phyloP scores from a whole-genome alignment of 2,888 invertebrate species.

The Nephrotoma appendiculata region DNA sequence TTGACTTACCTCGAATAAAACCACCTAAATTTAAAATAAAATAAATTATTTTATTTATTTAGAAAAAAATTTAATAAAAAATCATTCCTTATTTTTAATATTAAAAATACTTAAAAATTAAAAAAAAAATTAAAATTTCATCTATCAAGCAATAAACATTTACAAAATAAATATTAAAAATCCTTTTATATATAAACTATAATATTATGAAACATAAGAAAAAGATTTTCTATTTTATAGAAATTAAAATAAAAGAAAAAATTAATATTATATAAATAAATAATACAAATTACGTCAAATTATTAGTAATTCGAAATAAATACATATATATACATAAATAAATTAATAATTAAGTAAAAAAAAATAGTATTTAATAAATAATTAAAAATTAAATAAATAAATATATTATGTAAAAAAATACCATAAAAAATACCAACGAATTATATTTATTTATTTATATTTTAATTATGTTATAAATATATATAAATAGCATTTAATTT shows the following conservation, averaged over 20 bases:
- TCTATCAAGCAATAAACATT: not conserved
- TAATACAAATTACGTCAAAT: not conserved
- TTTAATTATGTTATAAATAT: not conserved
- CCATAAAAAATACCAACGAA: not conserved
- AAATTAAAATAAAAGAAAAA: not conserved
- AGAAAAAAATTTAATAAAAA: not conserved
- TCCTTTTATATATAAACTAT: not conserved
- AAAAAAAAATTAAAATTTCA: not conserved
- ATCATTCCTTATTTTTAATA: not conserved
- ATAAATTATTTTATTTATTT: not conserved
- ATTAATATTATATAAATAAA: not conserved
- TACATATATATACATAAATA: not conserved
- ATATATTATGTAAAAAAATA: not conserved
- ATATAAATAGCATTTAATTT: not conserved
- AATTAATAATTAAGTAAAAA: not conserved
- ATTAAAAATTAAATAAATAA: not conserved
- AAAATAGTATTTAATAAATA: not conserved
- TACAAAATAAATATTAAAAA: not conserved
- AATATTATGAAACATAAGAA: not conserved
- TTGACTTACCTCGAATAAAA: not conserved
- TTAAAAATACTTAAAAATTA: not conserved
- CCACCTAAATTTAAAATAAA: not conserved
- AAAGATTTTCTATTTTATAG: not conserved
- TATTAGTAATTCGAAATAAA: not conserved
- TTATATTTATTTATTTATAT: not conserved